phyloP scores from a whole-genome alignment of 2,888 invertebrate species.

The Zootermopsis nevadensis region DNA sequence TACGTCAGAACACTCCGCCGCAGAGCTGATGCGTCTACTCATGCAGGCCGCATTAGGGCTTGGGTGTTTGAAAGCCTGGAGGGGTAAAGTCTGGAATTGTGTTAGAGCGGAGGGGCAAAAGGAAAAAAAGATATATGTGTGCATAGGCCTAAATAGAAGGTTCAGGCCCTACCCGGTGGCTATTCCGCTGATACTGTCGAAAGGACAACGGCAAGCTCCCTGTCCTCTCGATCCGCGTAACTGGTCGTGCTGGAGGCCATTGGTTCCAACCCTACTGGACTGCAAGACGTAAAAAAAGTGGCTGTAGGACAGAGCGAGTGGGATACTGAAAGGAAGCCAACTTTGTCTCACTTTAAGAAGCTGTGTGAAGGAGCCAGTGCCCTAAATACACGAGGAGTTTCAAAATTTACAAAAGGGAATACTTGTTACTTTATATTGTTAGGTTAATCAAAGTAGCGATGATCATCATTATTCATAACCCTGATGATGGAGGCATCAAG shows the following conservation, averaged over 20 bases:
- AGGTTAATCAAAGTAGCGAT: too few species aligned
- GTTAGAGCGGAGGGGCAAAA: slow-evolving; percentile 21
- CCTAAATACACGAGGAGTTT: too few species aligned
- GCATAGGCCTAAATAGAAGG: not conserved
- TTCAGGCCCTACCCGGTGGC: slow-evolving; percentile 38
- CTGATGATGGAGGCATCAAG: too few species aligned
- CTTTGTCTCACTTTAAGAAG: too few species aligned
- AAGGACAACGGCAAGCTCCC: not conserved
- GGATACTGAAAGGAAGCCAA: slow-evolving; percentile 1
- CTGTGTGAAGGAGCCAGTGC: too few species aligned
- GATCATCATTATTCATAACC: too few species aligned
- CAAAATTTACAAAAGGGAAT: too few species aligned
- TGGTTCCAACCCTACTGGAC: slow-evolving; percentile 27
- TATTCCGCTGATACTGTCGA: slow-evolving; percentile 40
- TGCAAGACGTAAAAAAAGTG: slow-evolving; percentile 22
- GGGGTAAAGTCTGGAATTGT: slow-evolving; percentile 33
- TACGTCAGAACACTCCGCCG: too few species aligned
- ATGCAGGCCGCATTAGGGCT: slow-evolving; percentile 31
- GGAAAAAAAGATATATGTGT: not conserved
- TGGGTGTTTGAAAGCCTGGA: slow-evolving; percentile 8
- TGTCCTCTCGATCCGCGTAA: slow-evolving; percentile 14
- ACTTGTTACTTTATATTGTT: too few species aligned
- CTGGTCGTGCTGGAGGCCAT: slow-evolving; percentile 31
- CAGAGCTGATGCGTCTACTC: slow-evolving; percentile 28
- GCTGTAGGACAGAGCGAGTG: slow-evolving; percentile 9